Percentiles rank a stretch among this genome's conserved stretches.
phyloP scores from a whole-genome alignment of 1,140 invertebrate genomes.

The Chironomus striatipennis region DNA sequence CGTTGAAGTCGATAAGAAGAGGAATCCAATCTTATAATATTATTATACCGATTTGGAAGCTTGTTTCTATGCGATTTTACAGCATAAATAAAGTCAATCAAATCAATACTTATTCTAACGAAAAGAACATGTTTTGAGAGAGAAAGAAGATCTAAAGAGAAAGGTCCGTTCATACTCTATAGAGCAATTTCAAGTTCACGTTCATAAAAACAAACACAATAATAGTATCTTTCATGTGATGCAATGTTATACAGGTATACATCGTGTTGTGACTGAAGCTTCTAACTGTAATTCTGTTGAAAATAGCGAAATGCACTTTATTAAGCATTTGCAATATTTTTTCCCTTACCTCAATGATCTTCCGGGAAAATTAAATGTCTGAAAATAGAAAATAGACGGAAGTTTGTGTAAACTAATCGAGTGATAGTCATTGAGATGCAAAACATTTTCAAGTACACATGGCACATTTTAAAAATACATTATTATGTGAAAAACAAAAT shows the following conservation, averaged over 20 bases:
- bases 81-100: not conserved
- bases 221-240: not conserved
- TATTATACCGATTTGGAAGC: not conserved
- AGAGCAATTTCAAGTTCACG: not conserved
- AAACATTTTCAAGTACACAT: constrained; percentile 6
- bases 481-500: not conserved
- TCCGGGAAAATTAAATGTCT: constrained; percentile 5
- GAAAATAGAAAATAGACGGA: not conserved
- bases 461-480: not conserved
- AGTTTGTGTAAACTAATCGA: not conserved
- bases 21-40: too few species aligned
- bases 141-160: not conserved
- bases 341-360: not conserved
- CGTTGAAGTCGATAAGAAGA: too few species aligned
- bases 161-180: not conserved
- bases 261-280: not conserved
- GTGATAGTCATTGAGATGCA: constrained; percentile 5
- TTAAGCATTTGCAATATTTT: not conserved
- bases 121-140: not conserved
- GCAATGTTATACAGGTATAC: not conserved
- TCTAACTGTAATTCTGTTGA: not conserved
- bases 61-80: not conserved
- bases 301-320: not conserved
- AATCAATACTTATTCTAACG: not conserved
- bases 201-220: constrained; percentile 2